Evolutionary conservation across 2,797 vertebrate species (phyloP).

Genomic region (Poeciliopsis presidionis): DNA sequence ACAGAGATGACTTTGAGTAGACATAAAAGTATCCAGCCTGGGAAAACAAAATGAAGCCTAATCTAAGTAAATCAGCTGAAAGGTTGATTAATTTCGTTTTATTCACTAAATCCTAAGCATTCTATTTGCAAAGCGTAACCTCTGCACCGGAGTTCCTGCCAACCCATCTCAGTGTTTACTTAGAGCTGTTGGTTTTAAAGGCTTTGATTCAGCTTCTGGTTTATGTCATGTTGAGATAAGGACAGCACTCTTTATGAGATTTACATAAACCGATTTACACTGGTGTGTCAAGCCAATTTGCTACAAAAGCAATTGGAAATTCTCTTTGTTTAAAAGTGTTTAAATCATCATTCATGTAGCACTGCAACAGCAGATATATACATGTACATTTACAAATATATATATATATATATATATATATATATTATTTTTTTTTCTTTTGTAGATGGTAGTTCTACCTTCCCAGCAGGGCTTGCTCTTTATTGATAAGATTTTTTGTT

Average conservation of each 20-base stretch:
- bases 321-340: conserved; percentile 4
- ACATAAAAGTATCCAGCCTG: conserved; percentile 38
- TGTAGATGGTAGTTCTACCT: conserved; percentile 19
- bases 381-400: conserved; percentile 3
- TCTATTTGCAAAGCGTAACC: conserved; percentile 29
- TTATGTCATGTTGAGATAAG: conserved; percentile 13
- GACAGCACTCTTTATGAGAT: conserved; percentile 9
- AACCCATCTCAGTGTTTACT: conserved; percentile 4
- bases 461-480: background rate
- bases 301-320: conserved; percentile 31
- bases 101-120: conserved; percentile 1
- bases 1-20: conserved; percentile 5
- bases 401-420: conserved; percentile 2
- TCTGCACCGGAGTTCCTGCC: conserved; percentile 10
- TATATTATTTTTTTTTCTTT: conserved; percentile 5
- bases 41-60: conserved; percentile 37
- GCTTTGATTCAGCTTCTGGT: background rate
- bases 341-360: background rate
- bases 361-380: background rate
- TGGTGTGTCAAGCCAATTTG: conserved; percentile 19
- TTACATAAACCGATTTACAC: conserved; percentile 27
- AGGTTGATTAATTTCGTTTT: conserved; percentile 7
- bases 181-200: conserved; percentile 9
- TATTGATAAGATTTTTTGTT: background rate
- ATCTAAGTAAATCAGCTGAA: conserved; percentile 29